A percentile compares a stretch with the other conserved stretches of the same genome.
Conservation (phyloP, 2,888 invertebrate genomes). For the Acronicta psi region DNA sequence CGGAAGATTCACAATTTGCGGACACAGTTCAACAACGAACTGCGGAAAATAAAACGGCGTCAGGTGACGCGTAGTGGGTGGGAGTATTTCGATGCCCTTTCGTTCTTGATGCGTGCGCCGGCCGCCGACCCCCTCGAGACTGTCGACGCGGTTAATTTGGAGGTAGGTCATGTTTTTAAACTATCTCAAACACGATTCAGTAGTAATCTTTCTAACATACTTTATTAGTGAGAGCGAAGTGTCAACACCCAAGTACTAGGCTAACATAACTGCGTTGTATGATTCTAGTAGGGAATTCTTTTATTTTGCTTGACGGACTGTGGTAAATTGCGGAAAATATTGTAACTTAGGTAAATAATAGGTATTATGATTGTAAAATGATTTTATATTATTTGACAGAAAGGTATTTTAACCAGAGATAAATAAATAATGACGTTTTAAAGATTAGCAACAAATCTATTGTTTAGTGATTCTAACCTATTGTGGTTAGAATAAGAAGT, state of each 20-base stretch:
- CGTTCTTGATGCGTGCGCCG: slow-evolving; percentile 73
- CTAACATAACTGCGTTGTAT: background rate
- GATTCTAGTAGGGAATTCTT: background rate
- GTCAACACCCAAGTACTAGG: background rate
- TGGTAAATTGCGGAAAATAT: background rate
- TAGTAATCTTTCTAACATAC: background rate
- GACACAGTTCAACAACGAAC: slow-evolving; percentile 81
- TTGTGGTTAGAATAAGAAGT: too few relatives aligned
- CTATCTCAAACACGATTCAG: slow-evolving; percentile 5
- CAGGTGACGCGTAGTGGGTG: slow-evolving; percentile 73
- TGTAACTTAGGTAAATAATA: too few relatives aligned
- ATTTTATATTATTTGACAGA: too few relatives aligned
- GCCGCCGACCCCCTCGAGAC: slow-evolving; percentile 68
- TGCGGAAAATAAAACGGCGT: slow-evolving; percentile 80
- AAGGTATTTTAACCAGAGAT: too few relatives aligned
- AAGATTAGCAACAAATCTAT: too few relatives aligned
- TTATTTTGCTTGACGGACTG: background rate
- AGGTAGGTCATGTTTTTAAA: slow-evolving; percentile 63
- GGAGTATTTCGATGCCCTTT: slow-evolving; percentile 83
- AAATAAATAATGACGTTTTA: too few relatives aligned
- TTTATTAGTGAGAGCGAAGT: slow-evolving; percentile 16
- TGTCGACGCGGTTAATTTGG: slow-evolving; percentile 78
- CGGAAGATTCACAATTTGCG: slow-evolving; percentile 83
- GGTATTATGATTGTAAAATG: too few relatives aligned
- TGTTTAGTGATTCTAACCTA: too few relatives aligned